These are phyloP conservation scores for Dendrocincla tyrannina DNA, from an alignment of 2,797 vertebrate species.

Conservation along the genomic window DNA sequence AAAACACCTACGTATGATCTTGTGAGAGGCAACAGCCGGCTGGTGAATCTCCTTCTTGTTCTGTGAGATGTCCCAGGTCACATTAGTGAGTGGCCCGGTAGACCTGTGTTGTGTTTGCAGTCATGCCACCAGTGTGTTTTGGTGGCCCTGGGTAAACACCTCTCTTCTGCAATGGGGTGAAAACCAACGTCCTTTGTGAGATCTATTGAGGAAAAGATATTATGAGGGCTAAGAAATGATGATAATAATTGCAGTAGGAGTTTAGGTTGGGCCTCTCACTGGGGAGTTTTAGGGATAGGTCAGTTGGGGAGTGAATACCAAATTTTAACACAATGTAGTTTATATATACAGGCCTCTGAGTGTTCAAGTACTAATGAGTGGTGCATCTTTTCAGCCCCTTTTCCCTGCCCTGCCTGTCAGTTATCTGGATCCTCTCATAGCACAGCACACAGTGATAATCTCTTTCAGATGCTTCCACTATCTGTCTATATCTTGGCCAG, in stretches of 20 bases:
- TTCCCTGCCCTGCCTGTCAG: not conserved
- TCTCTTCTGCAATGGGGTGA: not conserved
- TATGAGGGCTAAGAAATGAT: not conserved
- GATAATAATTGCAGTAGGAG: not conserved
- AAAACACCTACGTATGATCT: fast-evolving
- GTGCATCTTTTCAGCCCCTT: constrained; percentile 1
- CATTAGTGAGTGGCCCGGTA: fast-evolving
- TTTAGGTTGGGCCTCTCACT: not conserved
- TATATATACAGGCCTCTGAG: not conserved
- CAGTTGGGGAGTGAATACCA: not conserved
- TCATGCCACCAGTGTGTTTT: not conserved
- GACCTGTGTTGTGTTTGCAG: not conserved
- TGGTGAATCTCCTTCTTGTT: not conserved
- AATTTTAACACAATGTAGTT: not conserved
- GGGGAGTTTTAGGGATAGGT: not conserved
- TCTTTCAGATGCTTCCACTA: constrained; percentile 44
- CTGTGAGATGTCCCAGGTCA: not conserved
- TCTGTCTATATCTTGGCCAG: constrained; percentile 2
- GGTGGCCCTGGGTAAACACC: not conserved
- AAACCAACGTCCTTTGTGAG: not conserved
- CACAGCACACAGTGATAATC: constrained; percentile 34
- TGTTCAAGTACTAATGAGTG: not conserved
- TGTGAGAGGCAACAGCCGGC: not conserved
- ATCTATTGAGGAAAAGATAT: not conserved
- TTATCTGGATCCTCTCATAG: not conserved